Percentiles rank a stretch among this genome's conserved stretches.
Conservation (phyloP, 1,140 invertebrate genomes). For the Drosophila setifemur region DNA sequence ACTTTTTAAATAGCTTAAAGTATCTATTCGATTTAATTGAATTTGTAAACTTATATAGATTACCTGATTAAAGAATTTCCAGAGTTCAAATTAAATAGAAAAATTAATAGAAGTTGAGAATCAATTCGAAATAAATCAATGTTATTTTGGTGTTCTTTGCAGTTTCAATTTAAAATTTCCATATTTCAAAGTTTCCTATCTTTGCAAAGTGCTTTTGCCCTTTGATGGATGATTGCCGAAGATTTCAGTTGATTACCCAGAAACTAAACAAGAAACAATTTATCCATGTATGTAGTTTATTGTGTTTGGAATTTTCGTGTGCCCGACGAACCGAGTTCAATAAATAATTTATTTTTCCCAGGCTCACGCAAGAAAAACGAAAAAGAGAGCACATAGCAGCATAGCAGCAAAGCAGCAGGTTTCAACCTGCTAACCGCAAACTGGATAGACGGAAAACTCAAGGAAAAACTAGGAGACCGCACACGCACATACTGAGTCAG, state of each 20-base stretch:
- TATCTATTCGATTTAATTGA: no score
- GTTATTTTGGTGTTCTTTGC: no score
- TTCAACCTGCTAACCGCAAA: conserved; percentile 32
- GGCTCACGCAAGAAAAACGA: conserved; percentile 32
- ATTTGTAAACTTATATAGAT: no score
- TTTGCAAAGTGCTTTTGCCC: background rate
- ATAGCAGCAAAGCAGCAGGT: no score
- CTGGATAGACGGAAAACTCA: conserved; percentile 15
- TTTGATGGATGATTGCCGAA: conserved; percentile 33
- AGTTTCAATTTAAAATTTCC: conserved; percentile 1
- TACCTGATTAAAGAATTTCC: no score
- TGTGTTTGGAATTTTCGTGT: conserved; percentile 47
- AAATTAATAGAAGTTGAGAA: no score
- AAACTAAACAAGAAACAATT: conserved; percentile 40
- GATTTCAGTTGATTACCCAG: conserved; percentile 46
- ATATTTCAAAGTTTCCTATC: background rate
- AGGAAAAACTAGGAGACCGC: conserved; percentile 24
- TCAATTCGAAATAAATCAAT: background rate
- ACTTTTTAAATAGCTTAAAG: no score
- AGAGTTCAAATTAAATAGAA: no score
- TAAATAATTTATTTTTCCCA: conserved; percentile 54
- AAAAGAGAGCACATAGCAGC: background rate
- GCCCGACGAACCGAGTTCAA: conserved; percentile 38
- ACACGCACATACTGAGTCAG: background rate
- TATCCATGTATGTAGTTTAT: conserved; percentile 38